Conservation (phyloP, 2,888 invertebrate genomes). For the Myathropa florea region DNA sequence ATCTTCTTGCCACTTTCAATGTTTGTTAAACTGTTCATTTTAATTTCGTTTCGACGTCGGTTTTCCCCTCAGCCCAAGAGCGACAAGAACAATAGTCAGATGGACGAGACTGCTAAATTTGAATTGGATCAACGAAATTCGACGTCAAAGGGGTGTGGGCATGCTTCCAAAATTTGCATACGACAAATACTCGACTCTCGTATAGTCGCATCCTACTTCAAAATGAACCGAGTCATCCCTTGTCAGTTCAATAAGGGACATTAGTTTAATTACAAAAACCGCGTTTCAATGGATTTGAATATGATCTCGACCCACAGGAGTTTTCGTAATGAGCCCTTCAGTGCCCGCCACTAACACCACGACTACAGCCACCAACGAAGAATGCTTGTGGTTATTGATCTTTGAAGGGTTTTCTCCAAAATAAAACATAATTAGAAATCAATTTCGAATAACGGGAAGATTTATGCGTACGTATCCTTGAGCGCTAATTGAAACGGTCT, state of each 20-base stretch:
- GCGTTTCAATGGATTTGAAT: conserved; percentile 66
- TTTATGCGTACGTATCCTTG: conserved; percentile 25
- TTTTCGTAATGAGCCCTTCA: conserved; percentile 2
- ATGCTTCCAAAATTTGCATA: conserved; percentile 61
- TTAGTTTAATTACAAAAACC: conserved; percentile 71
- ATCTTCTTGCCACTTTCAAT: conserved; percentile 65
- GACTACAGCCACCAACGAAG: neutral
- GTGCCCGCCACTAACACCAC: neutral
- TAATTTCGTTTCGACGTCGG: conserved; percentile 59
- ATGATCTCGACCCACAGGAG: conserved; percentile 14
- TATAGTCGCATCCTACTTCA: conserved; percentile 50
- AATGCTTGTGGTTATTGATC: neutral
- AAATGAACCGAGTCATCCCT: conserved; percentile 67
- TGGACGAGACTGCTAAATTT: conserved; percentile 52
- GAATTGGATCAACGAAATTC: conserved; percentile 62
- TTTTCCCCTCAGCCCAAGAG: neutral
- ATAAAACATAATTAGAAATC: conserved; percentile 16
- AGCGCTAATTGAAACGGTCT: conserved; percentile 33
- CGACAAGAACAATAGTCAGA: conserved; percentile 43
- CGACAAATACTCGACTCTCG: conserved; percentile 46
- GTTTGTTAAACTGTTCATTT: conserved; percentile 71
- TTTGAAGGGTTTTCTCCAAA: neutral
- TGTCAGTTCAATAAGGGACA: conserved; percentile 70
- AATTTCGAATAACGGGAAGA: conserved; percentile 52
- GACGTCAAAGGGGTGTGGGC: conserved; percentile 22